These are phyloP conservation scores for Scaptomyza caliginosa DNA, from an alignment of 2,888 invertebrate species.

Conservation along the genomic window DNA sequence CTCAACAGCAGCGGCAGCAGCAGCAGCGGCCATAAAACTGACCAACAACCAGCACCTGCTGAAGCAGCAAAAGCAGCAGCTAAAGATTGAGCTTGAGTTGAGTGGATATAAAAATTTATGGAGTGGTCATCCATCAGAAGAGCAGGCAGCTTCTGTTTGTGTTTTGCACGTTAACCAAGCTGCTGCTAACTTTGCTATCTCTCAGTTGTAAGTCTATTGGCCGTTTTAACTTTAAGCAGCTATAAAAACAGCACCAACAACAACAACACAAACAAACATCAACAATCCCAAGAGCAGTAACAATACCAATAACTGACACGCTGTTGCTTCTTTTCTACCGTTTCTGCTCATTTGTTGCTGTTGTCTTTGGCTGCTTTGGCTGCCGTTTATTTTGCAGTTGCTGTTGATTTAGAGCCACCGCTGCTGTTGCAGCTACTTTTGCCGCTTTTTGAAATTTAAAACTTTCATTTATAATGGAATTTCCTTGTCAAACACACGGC, in stretches of 20 bases:
- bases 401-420: conserved; percentile 30
- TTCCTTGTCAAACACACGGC: conserved; percentile 67
- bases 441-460: conserved; percentile 57
- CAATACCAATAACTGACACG: conserved; percentile 58
- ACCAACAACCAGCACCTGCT: conserved; percentile 38
- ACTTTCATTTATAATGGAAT: conserved; percentile 75
- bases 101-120: conserved; percentile 74
- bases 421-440: conserved; percentile 18
- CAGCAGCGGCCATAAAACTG: conserved; percentile 54
- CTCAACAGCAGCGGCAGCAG: conserved; percentile 22
- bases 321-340: conserved; percentile 32
- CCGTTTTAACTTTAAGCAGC: conserved; percentile 60
- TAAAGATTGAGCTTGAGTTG: conserved; percentile 62
- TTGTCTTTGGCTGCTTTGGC: conserved; percentile 53
- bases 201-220: conserved; percentile 48
- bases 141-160: conserved; percentile 40
- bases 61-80: conserved; percentile 11
- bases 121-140: conserved; percentile 72
- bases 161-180: conserved; percentile 24
- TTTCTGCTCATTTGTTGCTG: conserved; percentile 52
- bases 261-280: conserved; percentile 27
- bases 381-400: conserved; percentile 43
- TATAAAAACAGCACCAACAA: conserved; percentile 48
- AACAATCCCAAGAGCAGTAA: conserved; percentile 29
- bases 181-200: conserved; percentile 47